These are phyloP conservation scores for Pachymerium ferrugineum DNA, from an alignment of 2,888 invertebrate species.

Conservation along the genomic window DNA sequence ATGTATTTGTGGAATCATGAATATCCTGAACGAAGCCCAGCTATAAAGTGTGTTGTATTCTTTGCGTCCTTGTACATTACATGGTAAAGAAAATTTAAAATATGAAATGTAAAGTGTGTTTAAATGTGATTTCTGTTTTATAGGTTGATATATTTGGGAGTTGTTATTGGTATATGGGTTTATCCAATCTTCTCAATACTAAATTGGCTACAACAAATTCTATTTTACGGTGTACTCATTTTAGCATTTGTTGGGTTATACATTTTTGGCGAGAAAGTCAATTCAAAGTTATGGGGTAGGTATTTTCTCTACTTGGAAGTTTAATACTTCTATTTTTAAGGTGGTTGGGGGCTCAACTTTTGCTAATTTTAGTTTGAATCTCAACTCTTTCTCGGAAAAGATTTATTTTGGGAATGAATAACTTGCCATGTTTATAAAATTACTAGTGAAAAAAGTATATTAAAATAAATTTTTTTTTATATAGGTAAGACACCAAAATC, in stretches of 20 bases:
- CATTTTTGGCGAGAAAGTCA: not conserved
- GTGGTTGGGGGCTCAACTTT: too few species aligned
- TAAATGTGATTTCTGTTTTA: not conserved
- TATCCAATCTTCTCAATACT: not conserved
- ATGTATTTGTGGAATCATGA: not conserved
- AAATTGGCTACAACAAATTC: not conserved
- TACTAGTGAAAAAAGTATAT: too few species aligned
- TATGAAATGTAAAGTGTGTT: not conserved
- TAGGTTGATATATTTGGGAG: not conserved
- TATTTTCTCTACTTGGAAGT: too few species aligned
- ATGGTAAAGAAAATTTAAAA: not conserved
- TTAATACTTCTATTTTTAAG: too few species aligned
- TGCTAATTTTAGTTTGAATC: too few species aligned
- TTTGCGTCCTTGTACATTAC: not conserved
- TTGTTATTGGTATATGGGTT: not conserved
- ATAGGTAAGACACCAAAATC: too few species aligned
- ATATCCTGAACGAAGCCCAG: not conserved
- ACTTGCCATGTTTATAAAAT: too few species aligned
- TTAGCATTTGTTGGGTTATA: not conserved
- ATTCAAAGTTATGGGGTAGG: not conserved
- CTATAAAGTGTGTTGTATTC: not conserved
- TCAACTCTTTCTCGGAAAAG: too few species aligned
- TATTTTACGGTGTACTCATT: not conserved
- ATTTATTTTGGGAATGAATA: too few species aligned
- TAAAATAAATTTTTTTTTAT: too few species aligned